Conservation (phyloP, 2,113 vertebrate species). For the Tyto alba region DNA sequence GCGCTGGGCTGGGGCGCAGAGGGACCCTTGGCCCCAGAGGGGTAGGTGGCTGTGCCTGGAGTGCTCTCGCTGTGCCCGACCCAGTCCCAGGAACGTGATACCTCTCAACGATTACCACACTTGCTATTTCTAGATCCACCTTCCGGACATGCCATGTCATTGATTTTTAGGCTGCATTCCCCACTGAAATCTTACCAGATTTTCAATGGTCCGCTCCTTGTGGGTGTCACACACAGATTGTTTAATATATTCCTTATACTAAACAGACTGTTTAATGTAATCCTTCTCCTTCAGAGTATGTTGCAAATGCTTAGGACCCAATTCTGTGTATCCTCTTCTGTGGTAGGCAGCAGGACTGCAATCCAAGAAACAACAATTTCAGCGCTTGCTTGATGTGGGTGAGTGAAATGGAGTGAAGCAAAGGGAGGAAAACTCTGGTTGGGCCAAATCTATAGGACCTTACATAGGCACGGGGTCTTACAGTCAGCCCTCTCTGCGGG, state of each 20-base stretch:
- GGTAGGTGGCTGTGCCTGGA: background rate
- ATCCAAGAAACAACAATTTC: background rate
- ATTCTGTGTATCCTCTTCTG: background rate
- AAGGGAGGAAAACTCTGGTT: background rate
- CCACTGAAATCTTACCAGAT: background rate
- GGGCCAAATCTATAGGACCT: background rate
- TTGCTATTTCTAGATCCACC: conserved; percentile 3
- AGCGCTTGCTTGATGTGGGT: background rate
- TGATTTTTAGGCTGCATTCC: background rate
- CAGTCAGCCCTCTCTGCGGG: background rate
- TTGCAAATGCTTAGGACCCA: background rate
- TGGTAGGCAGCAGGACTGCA: background rate
- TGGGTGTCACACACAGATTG: background rate
- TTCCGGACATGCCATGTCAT: background rate
- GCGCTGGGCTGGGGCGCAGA: background rate
- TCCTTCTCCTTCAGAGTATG: background rate
- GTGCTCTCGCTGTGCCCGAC: accelerated
- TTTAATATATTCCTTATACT: background rate
- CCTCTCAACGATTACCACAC: background rate
- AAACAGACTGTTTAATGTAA: background rate
- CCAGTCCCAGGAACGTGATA: background rate
- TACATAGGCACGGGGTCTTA: background rate
- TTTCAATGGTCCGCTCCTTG: background rate
- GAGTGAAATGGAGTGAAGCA: background rate
- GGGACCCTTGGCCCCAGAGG: background rate